phyloP scores from a whole-genome alignment of 2,113 vertebrate genomes.

The Thalassarche chlororhynchos region DNA sequence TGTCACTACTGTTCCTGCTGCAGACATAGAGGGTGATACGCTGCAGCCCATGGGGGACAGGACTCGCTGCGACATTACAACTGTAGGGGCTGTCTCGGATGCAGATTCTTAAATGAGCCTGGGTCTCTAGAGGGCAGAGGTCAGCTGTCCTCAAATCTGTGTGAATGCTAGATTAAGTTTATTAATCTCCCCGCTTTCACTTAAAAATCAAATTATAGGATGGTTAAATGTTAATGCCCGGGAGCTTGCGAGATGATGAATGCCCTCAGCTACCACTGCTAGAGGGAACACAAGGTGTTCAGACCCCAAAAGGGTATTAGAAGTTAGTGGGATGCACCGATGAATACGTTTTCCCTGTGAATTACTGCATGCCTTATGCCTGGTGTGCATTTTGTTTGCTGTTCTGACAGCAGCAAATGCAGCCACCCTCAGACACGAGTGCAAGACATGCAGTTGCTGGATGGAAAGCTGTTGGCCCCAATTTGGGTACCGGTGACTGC shows the following conservation, averaged over 20 bases:
- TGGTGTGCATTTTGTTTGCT: not conserved
- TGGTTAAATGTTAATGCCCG: not conserved
- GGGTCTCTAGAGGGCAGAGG: constrained; percentile 61
- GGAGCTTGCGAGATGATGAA: not conserved
- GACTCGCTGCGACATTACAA: not conserved
- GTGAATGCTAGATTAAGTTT: constrained; percentile 54
- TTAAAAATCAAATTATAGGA: constrained; percentile 47
- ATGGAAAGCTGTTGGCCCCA: not conserved
- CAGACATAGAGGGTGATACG: not conserved
- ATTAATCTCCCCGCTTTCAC: constrained; percentile 59
- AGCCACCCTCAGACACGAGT: not conserved
- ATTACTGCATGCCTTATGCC: not conserved
- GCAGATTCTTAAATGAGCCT: constrained; percentile 23
- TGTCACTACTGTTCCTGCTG: not conserved
- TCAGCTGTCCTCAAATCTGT: constrained; percentile 40
- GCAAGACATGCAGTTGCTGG: not conserved
- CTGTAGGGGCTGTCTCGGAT: not conserved
- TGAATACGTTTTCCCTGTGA: not conserved
- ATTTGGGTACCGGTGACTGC: fast-evolving
- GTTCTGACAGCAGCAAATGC: not conserved
- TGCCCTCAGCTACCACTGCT: not conserved
- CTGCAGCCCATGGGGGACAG: not conserved
- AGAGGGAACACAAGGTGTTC: not conserved
- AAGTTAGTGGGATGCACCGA: not conserved
- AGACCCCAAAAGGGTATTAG: not conserved